Evolutionary conservation across 1,140 invertebrate species (phyloP).

Genomic region (Ceratosolen solmsi): DNA sequence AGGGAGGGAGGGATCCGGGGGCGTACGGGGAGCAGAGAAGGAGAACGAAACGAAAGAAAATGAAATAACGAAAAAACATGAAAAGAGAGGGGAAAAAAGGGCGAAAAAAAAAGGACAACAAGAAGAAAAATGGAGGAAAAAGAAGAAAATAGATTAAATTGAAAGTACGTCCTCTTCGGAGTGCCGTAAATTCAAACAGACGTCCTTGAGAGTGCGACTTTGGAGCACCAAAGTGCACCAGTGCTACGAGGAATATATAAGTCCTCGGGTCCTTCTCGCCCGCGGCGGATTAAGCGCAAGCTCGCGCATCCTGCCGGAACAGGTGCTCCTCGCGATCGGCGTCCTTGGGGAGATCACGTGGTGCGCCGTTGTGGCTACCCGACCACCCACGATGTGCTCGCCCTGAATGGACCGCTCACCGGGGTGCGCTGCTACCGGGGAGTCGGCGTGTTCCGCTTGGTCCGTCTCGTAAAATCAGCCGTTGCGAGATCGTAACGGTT

Average conservation of each 20-base stretch:
- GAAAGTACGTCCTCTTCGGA: not conserved
- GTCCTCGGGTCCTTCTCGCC: too few relatives aligned
- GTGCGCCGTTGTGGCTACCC: conserved; percentile 54
- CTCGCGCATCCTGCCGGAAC: not conserved
- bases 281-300: too few relatives aligned
- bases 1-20: not conserved
- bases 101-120: not conserved
- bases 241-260: not conserved
- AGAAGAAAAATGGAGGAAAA: not conserved
- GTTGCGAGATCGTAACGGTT: not conserved
- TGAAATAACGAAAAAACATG: not conserved
- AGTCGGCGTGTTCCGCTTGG: not conserved
- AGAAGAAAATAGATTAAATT: not conserved
- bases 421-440: conserved; percentile 3
- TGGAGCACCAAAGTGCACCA: not conserved
- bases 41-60: not conserved
- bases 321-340: conserved; percentile 33
- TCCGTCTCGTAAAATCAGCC: not conserved
- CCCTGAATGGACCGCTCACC: conserved; percentile 24
- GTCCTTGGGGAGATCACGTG: conserved; percentile 71
- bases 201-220: not conserved
- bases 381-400: conserved; percentile 57
- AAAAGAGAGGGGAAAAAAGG: not conserved
- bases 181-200: not conserved
- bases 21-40: not conserved